Conservation (phyloP, 2,113 vertebrate genomes). For the Coryphaenoides rupestris region DNA sequence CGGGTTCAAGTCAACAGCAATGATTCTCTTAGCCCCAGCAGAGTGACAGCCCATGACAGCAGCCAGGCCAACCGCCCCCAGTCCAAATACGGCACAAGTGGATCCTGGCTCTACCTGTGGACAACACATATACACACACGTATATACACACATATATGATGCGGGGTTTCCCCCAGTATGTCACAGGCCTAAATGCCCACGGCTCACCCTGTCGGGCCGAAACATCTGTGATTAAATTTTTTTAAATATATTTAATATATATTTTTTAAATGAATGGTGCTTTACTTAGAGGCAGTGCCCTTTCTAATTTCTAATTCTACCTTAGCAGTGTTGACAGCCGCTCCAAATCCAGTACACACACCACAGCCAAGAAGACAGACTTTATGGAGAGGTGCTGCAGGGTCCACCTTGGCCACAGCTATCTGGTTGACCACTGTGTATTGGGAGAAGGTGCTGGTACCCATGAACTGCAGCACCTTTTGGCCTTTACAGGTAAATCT, state of each 20-base stretch:
- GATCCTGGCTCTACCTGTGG: conserved; percentile 79
- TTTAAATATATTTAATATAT: no score
- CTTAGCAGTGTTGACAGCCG: conserved; percentile 80
- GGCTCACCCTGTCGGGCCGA: no score
- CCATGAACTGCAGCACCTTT: conserved; percentile 74
- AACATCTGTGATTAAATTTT: no score
- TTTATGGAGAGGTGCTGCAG: conserved; percentile 77
- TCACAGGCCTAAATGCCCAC: no score
- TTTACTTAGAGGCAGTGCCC: no score
- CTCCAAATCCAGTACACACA: conserved; percentile 80
- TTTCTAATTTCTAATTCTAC: conserved; percentile 44
- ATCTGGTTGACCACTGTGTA: conserved; percentile 80
- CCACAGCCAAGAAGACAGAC: conserved; percentile 80
- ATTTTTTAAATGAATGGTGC: no score
- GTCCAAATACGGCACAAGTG: conserved; percentile 79
- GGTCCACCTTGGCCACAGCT: conserved; percentile 70
- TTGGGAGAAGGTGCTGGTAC: conserved; percentile 81
- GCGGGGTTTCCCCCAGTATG: no score
- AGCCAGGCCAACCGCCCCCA: conserved; percentile 81
- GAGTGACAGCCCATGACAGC: conserved; percentile 80
- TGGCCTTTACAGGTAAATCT: conserved; percentile 79
- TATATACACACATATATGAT: no score
- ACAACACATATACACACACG: not conserved
- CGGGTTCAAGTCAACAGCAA: conserved; percentile 75
- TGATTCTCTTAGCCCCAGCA: conserved; percentile 77